These are phyloP conservation scores for Salticus scenicus DNA, from an alignment of 2,888 invertebrate genomes.

Conservation along the genomic window DNA sequence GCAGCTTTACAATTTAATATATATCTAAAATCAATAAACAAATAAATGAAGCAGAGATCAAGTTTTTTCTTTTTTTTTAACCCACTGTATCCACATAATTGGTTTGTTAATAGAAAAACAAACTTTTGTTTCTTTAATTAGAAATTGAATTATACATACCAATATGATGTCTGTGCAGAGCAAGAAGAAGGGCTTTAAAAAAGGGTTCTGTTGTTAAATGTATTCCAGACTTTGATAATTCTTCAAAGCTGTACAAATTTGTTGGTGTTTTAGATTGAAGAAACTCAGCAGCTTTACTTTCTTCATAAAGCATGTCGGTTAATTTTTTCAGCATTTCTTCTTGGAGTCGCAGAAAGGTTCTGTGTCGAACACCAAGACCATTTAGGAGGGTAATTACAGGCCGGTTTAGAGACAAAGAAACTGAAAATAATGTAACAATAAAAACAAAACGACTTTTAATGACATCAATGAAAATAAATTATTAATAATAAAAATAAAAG, in stretches of 20 bases:
- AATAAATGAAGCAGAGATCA: too few species aligned
- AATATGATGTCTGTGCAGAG: slow-evolving; percentile 49
- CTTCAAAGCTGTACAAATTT: slow-evolving; percentile 33
- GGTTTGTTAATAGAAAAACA: too few species aligned
- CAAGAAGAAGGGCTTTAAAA: slow-evolving; percentile 56
- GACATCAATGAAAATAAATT: too few species aligned
- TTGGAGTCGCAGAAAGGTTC: slow-evolving; percentile 54
- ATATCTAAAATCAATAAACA: too few species aligned
- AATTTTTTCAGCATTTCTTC: slow-evolving; percentile 41
- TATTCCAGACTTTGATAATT: slow-evolving; percentile 51
- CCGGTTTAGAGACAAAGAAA: slow-evolving; percentile 71
- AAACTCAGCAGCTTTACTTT: slow-evolving; percentile 50
- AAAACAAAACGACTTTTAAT: background rate
- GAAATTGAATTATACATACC: slow-evolving; percentile 43
- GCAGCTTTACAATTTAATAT: too few species aligned
- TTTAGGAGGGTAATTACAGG: slow-evolving; percentile 72
- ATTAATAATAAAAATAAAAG: too few species aligned
- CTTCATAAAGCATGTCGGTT: slow-evolving; percentile 61
- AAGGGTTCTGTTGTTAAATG: slow-evolving; percentile 67
- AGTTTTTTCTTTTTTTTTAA: too few species aligned
- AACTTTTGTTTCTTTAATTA: too few species aligned
- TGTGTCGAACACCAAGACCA: slow-evolving; percentile 71
- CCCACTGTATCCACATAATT: too few species aligned
- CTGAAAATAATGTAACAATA: too few species aligned
- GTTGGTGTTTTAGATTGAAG: slow-evolving; percentile 48